Base-by-base conservation (phyloP, 1,140 invertebrate species). In the Drosophila murphyi region DNA sequence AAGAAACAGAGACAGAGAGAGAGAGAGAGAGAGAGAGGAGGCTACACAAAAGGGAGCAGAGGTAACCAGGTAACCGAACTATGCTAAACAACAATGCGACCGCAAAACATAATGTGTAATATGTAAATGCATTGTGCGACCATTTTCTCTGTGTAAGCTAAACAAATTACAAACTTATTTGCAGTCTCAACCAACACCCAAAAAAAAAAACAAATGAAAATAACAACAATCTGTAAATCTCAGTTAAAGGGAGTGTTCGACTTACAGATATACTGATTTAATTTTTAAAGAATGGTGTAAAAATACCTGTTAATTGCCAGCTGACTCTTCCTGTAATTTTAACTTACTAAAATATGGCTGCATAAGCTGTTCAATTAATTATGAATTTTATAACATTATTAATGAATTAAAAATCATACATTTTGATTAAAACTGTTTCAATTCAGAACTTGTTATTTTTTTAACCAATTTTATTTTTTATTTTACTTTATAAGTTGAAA, bases 151-250 rank as follows among this genome's bases (percentile, higher is more conserved):
- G 59, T 82, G 80, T 82, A 71, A 82, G 63, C 80, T 82, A 82
- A 82, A 82, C 80, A 82, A 82, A 82, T 82, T 82, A 82, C 80
- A 82, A 78, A 82, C 80, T 82, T 78, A 82, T 82, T 82, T 80
- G 28, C 50, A 77, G 74, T 51, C 67, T 51, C 57, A 67, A 45
- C 65, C 55, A 75, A 35, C 43, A 45, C 35, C 28, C 48, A 78
- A 52, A 39, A 12, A 12, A 41, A 5, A 51, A 72, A 73, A 72
- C 65, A 56, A 59, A 62, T 31, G 8, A n/a, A 35, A 32, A 28
- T 20, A 39, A 5, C 39, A 5, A 4, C 39, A 54, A 59, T 47
- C 29, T 32, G 31, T 0, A 31, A 57, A 69, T n/a, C 48, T 20
- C 57, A 37, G 41, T 32, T 37, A 4, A 1, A 28, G n/a, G 29